Base-by-base conservation (phyloP, 2,797 vertebrate species). In the Oreochromis grahami region DNA sequence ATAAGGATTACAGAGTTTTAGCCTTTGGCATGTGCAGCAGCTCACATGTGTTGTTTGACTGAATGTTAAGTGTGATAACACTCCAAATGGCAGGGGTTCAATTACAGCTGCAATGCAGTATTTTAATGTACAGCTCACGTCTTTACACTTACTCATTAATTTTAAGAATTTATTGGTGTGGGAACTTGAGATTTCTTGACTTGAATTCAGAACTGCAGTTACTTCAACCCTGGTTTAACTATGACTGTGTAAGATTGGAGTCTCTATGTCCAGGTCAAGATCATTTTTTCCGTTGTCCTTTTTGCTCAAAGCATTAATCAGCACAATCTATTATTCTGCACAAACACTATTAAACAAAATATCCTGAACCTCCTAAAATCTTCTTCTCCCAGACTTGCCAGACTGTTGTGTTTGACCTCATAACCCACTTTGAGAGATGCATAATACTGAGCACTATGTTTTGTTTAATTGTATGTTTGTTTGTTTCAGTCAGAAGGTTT, bases 1-100 rank as follows among this genome's bases (percentile, higher is more conserved):
- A 82, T 89, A 87, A 89, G 91, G 94, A 94, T 93, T 88, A 91
- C 29, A 85, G 79, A 87, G 82, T 90, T 92, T 88, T 92, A 93
- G 91, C 94, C 91, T 87, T 92, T 93, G 89, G 94, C 92, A 82
- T 89, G 78, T 84, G 72, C 84, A 68, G 89, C 79, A 81, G 82
- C 83, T 91, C 85, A 72, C 78, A 79, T 84, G 88, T 89, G 90
- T 93, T 80, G 91, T 90, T 87, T 90, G 87, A 90, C 43, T 43
- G 86, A 81, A 88, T 92, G 89, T 91, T 74, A 87, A 76, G 43
- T 87, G 48, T 84, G 91, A 95, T 92, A 92, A 89, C 87, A 41
- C 63, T 78, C 68, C 80, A 76, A 85, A 82, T 87, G 84, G 83
- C 84, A 83, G 45, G 45, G 55, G 81, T 90, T 92, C 86, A 90